Base-by-base conservation (phyloP, 2,888 invertebrate species). In the Lasioglossum calceatum region DNA sequence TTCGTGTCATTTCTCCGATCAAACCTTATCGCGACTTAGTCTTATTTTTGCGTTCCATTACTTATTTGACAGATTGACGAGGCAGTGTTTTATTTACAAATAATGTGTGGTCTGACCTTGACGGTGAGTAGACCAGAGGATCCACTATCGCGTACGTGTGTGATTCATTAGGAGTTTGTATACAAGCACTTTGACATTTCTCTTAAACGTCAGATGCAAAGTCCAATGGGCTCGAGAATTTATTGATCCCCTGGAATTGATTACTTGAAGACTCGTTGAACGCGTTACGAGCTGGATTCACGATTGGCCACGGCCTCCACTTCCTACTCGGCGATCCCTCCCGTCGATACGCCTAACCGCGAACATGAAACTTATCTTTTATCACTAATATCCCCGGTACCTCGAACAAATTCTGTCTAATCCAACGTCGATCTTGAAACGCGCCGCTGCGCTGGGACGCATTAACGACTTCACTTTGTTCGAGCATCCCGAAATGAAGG, bases 231-330 rank as follows among this genome's bases (percentile, higher is more conserved):
- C 36, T 50, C 12, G 47, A 50, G 36, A 32, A 50, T 7, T 47
- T 14, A 67, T 50, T 36, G 64, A 72, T 80, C 47, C 61, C 3
- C 61, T 23, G 14, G 47, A 72, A 74, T 73, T 82, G 81, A 82
- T 81, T 82, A n/a, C 39, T 44, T n/a, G n/a, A 32, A 67, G 19
- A 47, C 44, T 67, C 67, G n/a, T 70, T 70, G 70, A 75, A 73
- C 78, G 74, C 73, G 81, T 58, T 73, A n/a, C 61, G 54, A n/a
- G 67, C 67, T 19, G 36, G 32, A 75, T 77, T 58, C 39, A 74
- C 42, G 61, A 84, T 85, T 85, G 58, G 79, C 70, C 74, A 75
- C 85, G 70, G 73, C 75, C 32, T 72, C 67, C 64, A 75, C 71
- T 79, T 85, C 86, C 80, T 77, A 77, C 64, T 77, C 72, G 39